Conservation (phyloP, 2,888 invertebrate genomes). For the Seira sanloemensis region DNA sequence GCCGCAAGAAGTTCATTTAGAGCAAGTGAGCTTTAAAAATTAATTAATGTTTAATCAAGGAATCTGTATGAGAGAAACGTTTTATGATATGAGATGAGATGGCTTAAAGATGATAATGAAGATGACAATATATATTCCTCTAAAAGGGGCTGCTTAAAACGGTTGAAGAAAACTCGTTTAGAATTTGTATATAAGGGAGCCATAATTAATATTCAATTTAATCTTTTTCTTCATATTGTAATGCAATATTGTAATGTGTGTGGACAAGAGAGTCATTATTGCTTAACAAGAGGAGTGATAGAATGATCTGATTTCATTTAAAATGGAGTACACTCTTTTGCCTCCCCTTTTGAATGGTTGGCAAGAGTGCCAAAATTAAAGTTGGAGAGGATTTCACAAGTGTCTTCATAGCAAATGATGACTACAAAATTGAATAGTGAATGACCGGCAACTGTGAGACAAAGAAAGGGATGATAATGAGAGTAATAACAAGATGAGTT, state of each 20-base stretch:
- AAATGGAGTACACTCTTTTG: conserved; percentile 27
- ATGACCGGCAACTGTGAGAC: not conserved
- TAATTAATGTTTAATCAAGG: no score
- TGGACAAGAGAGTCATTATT: not conserved
- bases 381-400: no score
- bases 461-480: not conserved
- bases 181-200: not conserved
- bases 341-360: no score
- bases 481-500: not conserved
- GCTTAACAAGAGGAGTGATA: conserved; percentile 7
- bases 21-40: no score
- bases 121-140: not conserved
- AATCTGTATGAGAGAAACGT: no score
- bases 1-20: no score
- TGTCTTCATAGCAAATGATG: no score
- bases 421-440: conserved; percentile 39
- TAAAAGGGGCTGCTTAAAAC: not conserved
- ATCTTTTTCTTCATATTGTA: not conserved
- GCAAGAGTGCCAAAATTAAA: not conserved
- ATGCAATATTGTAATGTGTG: conserved; percentile 9
- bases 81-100: no score
- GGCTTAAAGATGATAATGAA: no score
- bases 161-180: not conserved
- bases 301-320: conserved; percentile 48
- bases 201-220: conserved; percentile 18